Base-by-base conservation (phyloP, 2,113 vertebrate genomes). In the Elephas maximus region DNA sequence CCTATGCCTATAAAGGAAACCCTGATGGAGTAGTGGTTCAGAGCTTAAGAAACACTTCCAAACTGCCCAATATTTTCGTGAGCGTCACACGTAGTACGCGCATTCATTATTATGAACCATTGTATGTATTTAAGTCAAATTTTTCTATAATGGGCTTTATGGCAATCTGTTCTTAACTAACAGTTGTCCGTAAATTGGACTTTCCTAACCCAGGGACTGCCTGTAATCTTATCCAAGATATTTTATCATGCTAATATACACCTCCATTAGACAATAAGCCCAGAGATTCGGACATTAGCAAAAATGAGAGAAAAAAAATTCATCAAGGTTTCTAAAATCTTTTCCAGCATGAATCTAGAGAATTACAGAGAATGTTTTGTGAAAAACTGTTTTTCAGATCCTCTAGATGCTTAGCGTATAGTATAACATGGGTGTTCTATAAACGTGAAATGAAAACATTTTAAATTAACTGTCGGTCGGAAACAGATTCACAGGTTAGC, bases 391-490 rank as follows among this genome's bases (percentile, higher is more conserved):
- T 90, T 93, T 83, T 95, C 41, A 41, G 53, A 33, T 71, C 17
- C 21, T 94, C 30, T 90, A 78, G 95, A 92, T 95, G n/a, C 20
- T 92, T 90, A 85, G 12, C 6, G 51, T 79, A 87, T 74, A 82
- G 33, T 45, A 78, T 3, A 92, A 57, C 88, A 44, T 57, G 15
- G 8, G 44, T 84, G 30, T 51, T 96, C 30, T 37, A 84, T 74
- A 96, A 95, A 93, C 63, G 20, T 77, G 37, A 89, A 89, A 81
- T 95, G 37, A 95, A 96, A 97, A 95, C 24, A 92, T 92, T 95
- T 96, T 94, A 80, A 95, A 88, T 96, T 95, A 96, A 92, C 33
- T 5, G 44, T 92, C 60, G 88, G 44, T 90, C 44, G 60, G 28
- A 94, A 96, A 91, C 97, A 97, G 93, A 92, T 44, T 73, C 37